Base-by-base conservation (phyloP, 2,797 vertebrate genomes). In the Botia almorhae region DNA sequence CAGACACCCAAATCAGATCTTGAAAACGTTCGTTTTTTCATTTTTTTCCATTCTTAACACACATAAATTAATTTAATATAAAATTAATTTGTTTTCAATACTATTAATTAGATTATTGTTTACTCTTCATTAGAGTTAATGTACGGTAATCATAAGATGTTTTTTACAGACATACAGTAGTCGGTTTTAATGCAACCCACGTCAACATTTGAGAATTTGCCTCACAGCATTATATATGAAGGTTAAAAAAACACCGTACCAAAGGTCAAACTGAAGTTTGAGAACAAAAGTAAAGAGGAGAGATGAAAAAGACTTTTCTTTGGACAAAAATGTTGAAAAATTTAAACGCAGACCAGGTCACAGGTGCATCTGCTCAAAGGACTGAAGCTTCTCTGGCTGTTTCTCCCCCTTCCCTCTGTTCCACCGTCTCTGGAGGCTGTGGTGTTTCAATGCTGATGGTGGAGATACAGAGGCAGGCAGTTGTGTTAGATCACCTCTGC, bases 271-370 rank as follows among this genome's bases (percentile, higher is more conserved):
- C 11, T 26, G n/a, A 26, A 13, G 0, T 23, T 16, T 23, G 17
- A 46, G 12, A 48, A 19, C 19, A 10, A 8, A 46, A 51, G 26
- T 12, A 74, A 29, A 7, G n/a, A 65, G 61, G 4, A 46, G 10
- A 46, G 26, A 23, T 53, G 2, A 7, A 36, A 58, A 53, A 64
- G 43, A 26, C 36, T 17, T 3, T 60, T 60, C 17, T 6, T 46
- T 69, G 69, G 36, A 58, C 21, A 16, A 75, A 12, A 56, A 51
- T 36, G 67, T 70, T 21, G 7, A 64, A 10, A 14, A 33, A 26
- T 21, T 23, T 5, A 53, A 64, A 14, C 7, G 58, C 76, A 19
- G 51, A 56, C 58, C 36, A 53, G 53, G 84, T 85, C 84, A 85
- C 56, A 2, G 48, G 53, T 68, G 68, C 19, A 5, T 78, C 7